Percentiles rank a stretch among this genome's conserved stretches.
Conservation (phyloP, 1,140 invertebrate genomes). For the Tigriopus japonicus region DNA sequence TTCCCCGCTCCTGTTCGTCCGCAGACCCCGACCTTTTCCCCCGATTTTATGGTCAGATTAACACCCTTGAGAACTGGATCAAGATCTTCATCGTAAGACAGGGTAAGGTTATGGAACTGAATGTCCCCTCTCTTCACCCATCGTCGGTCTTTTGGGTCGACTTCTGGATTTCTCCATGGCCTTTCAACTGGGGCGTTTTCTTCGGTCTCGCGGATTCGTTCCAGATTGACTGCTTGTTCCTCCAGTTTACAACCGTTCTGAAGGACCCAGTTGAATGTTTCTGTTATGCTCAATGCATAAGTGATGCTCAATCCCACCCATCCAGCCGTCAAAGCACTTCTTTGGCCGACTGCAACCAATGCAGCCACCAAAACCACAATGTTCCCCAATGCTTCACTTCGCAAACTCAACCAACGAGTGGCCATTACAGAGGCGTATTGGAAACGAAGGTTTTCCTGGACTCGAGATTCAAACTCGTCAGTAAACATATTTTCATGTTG, state of each 20-base stretch:
- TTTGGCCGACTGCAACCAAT: constrained; percentile 29
- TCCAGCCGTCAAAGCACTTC: constrained; percentile 26
- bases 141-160: neutral
- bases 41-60: constrained; percentile 38
- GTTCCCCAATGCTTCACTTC: constrained; percentile 34
- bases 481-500: constrained; percentile 29
- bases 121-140: constrained; percentile 59
- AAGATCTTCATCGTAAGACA: constrained; percentile 55
- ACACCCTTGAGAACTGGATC: constrained; percentile 59
- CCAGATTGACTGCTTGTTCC: constrained; percentile 92
- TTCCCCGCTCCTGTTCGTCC: constrained; percentile 37
- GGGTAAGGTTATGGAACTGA: constrained; percentile 48
- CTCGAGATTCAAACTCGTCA: constrained; percentile 25
- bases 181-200: neutral
- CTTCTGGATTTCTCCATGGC: constrained; percentile 20
- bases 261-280: constrained; percentile 69
- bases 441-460: constrained; percentile 33
- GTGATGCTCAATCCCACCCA: constrained; percentile 28
- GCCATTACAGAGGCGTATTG: constrained; percentile 27
- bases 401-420: constrained; percentile 33
- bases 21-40: constrained; percentile 31
- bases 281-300: constrained; percentile 29
- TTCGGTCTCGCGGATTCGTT: constrained; percentile 82
- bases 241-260: constrained; percentile 91
- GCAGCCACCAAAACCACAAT: constrained; percentile 32